Conservation (phyloP, 2,113 vertebrate genomes). For the Perccottus glenii region DNA sequence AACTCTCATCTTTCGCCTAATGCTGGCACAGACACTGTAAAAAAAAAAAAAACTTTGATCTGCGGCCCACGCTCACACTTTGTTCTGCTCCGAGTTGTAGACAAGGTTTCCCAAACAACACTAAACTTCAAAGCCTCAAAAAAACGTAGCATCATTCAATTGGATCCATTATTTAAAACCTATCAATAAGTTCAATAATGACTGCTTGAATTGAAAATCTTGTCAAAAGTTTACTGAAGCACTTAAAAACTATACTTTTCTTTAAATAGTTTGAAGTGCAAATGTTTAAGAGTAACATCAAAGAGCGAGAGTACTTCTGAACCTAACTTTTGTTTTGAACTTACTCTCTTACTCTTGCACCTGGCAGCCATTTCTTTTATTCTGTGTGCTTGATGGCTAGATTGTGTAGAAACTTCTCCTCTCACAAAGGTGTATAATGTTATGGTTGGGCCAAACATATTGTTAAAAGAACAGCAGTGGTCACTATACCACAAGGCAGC, state of each 20-base stretch:
- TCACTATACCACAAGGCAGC: too few species aligned
- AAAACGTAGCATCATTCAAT: conserved; percentile 60
- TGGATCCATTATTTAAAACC: conserved; percentile 59
- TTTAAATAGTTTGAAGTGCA: neutral
- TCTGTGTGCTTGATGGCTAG: neutral
- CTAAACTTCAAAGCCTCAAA: conserved; percentile 64
- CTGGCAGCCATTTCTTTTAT: conserved; percentile 1
- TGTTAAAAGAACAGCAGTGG: too few species aligned
- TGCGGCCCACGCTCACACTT: conserved; percentile 10
- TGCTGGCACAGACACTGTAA: conserved; percentile 17
- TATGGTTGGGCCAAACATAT: too few species aligned
- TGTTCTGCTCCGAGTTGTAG: conserved; percentile 52
- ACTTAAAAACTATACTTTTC: conserved; percentile 2
- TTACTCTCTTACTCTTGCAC: neutral
- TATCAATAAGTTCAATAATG: conserved; percentile 34
- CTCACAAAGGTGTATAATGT: neutral
- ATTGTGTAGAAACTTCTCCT: neutral
- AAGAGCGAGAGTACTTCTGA: neutral
- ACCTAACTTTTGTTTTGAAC: neutral
- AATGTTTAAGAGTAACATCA: neutral
- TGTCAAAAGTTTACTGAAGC: conserved; percentile 21
- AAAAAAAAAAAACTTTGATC: conserved; percentile 58
- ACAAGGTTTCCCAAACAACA: conserved; percentile 36
- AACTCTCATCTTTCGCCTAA: conserved; percentile 43
- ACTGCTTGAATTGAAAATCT: neutral